Evolutionary conservation across 2,113 vertebrate genomes (phyloP), one percentile per base, ranked within the genome.

Genomic region (Corythornis vintsioides): DNA sequence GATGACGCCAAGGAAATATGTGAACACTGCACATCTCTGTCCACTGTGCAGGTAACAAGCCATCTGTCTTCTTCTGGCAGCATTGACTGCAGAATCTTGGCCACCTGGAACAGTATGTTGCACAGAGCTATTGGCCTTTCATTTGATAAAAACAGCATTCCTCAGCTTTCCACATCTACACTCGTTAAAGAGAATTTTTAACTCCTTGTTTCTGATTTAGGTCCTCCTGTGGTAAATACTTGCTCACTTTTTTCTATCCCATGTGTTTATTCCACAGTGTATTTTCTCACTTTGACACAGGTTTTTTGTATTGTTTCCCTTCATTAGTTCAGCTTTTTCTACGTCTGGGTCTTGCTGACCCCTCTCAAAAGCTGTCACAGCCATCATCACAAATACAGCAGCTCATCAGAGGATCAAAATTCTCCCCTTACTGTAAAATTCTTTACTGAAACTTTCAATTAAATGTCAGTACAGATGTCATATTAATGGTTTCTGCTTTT

Each of bases 1-100:
- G 98, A 98, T 0, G 99, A 99, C 26, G 99, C 98, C 89, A 98
- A 97, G 67, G 99, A 98, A 94, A 99, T 99, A 94, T 95, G 73
- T 7, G 98, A 98, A 24, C 95, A 96, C 71, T 99, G 99, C 95
- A 97, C 97, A 5, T 98, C 98, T 21, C 98, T 99, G 86, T 98
- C 98, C 35, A 64, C 98, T 10, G 98, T 99, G 76, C 99, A 99
- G 99, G 99, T 99, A 96, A 67, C 55, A 47, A 89, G 9, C 56
- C 10, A 13, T 60, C 65, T 69, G 28, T 78, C 86, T 72, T 63
- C 31, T 86, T 59, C 66, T 74, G 55, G 43, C 88, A 93, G 64
- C 70, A 70, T 17, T 40, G 52, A 13, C 7, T 90, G 52, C 57
- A 88, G 60, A 69, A 65, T 64, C 33, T 56, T 60, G 48, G 28